These are phyloP conservation scores for Phalacrocorax brasilianus DNA, from an alignment of 2,113 vertebrate species.

Conservation along the genomic window DNA sequence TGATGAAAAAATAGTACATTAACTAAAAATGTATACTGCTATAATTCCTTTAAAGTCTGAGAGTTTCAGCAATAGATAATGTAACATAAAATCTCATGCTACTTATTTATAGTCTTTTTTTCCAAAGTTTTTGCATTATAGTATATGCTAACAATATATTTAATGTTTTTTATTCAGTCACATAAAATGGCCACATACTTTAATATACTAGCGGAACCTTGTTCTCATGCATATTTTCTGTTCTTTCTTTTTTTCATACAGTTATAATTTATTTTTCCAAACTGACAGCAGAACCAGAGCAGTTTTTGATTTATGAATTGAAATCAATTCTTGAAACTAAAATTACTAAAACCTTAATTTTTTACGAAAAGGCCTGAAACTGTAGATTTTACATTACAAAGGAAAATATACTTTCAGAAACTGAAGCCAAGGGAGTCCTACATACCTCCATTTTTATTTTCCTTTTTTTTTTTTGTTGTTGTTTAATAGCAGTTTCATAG, in stretches of 20 bases:
- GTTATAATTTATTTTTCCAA: background rate
- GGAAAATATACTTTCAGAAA: background rate
- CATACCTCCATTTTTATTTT: background rate
- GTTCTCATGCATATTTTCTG: background rate
- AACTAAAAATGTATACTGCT: background rate
- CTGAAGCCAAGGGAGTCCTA: background rate
- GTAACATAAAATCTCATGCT: background rate
- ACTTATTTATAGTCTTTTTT: background rate
- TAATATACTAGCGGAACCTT: background rate
- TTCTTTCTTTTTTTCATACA: background rate
- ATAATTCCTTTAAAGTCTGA: background rate
- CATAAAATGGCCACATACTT: background rate
- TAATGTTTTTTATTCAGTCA: background rate
- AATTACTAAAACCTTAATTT: background rate
- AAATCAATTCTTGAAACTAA: background rate
- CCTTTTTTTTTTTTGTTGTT: too few species aligned
- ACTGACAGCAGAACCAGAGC: background rate
- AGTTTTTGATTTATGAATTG: background rate
- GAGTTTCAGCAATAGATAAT: background rate
- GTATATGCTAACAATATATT: background rate
- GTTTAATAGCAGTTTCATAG: background rate
- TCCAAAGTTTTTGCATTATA: background rate
- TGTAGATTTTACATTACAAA: background rate
- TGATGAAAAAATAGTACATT: background rate
- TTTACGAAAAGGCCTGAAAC: background rate